These are phyloP conservation scores for Microcebus ravelobensis DNA, from an alignment of 2,113 vertebrate species.

Conservation along the genomic window DNA sequence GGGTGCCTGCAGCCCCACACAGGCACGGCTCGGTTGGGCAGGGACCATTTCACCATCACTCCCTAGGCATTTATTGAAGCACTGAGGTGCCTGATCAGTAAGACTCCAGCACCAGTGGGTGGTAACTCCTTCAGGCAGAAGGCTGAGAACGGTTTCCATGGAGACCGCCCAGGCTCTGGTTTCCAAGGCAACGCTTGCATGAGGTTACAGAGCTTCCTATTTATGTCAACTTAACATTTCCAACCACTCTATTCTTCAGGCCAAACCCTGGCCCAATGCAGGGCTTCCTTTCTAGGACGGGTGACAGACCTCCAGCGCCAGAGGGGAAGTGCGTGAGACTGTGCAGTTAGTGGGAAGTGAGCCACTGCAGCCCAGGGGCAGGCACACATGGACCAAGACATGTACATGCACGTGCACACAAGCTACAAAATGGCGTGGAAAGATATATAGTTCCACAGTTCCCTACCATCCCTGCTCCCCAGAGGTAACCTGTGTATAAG, in stretches of 20 bases:
- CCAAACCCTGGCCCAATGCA: not conserved
- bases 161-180: slow-evolving; percentile 69
- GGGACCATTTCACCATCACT: not conserved
- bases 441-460: not conserved
- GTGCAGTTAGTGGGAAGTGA: not conserved
- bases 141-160: slow-evolving; percentile 70
- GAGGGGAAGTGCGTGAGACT: not conserved
- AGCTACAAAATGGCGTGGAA: not conserved
- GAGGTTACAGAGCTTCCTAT: slow-evolving; percentile 61
- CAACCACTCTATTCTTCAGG: slow-evolving; percentile 34
- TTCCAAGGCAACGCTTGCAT: slow-evolving; percentile 65
- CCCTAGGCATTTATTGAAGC: not conserved
- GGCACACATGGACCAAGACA: not conserved
- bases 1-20: not conserved
- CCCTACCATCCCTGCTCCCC: not conserved
- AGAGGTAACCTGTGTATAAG: not conserved
- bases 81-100: not conserved
- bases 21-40: not conserved
- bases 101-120: slow-evolving; percentile 51
- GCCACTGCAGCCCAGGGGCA: not conserved
- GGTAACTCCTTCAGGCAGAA: slow-evolving; percentile 61
- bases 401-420: too few relatives aligned
- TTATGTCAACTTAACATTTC: slow-evolving; percentile 70
- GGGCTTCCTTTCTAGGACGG: not conserved
- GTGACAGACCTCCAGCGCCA: not conserved